Conservation (phyloP, 1,140 invertebrate genomes). For the Octopus bimaculoides region DNA sequence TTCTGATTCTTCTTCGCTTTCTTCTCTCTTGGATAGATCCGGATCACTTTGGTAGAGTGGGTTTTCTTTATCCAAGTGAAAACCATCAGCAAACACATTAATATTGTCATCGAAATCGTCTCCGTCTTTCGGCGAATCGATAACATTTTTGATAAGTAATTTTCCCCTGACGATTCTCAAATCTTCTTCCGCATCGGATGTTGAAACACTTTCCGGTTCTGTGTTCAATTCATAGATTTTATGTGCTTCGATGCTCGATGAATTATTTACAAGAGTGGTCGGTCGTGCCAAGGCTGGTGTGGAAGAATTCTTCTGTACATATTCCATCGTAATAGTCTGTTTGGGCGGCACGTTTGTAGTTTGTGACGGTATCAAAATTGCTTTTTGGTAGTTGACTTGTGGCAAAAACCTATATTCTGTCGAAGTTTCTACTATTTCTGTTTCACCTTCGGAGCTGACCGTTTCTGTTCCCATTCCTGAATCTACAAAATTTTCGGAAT, state of each 20-base stretch:
- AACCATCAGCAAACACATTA: slow-evolving; percentile 42
- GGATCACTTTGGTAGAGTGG: slow-evolving; percentile 46
- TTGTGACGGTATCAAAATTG: neutral
- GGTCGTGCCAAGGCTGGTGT: neutral
- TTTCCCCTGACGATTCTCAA: slow-evolving; percentile 40
- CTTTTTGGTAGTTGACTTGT: neutral
- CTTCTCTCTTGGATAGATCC: slow-evolving; percentile 32
- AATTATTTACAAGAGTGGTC: neutral
- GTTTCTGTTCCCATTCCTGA: slow-evolving; percentile 20
- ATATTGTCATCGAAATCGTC: slow-evolving; percentile 41
- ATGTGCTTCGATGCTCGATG: neutral
- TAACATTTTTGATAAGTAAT: slow-evolving; percentile 41
- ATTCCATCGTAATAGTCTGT: neutral
- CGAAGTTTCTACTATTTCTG: neutral
- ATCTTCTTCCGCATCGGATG: slow-evolving; percentile 19
- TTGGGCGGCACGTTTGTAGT: neutral
- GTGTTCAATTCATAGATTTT: slow-evolving; percentile 15
- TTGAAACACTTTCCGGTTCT: slow-evolving; percentile 16
- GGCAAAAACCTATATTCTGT: neutral
- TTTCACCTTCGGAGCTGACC: slow-evolving; percentile 13
- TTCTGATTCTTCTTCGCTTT: slow-evolving; percentile 27
- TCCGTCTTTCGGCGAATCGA: slow-evolving; percentile 35
- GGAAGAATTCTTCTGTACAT: neutral
- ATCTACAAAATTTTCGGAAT: slow-evolving; percentile 8
- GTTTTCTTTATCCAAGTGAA: slow-evolving; percentile 42